Evolutionary conservation across 2,113 vertebrate genomes (phyloP).

Genomic region (Suncus etruscus): DNA sequence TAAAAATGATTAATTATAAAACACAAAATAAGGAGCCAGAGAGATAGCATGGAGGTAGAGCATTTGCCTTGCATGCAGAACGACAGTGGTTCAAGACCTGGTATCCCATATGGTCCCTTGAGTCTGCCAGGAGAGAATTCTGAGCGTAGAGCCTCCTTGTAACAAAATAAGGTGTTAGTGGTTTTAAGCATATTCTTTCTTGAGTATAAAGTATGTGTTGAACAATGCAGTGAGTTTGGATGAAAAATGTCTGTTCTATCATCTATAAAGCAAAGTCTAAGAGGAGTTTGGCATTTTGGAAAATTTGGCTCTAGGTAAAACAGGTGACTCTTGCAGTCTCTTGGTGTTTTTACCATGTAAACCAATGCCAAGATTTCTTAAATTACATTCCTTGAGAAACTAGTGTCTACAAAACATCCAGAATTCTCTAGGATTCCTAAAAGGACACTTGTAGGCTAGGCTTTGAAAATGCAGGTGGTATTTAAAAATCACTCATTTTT

Average conservation of each 20-base stretch:
- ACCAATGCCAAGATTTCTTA: neutral
- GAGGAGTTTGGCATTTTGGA: fast-evolving
- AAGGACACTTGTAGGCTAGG: neutral
- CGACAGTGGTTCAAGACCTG: too few relatives aligned
- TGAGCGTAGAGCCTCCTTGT: too few relatives aligned
- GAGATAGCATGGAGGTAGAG: too few relatives aligned
- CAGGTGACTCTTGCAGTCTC: too few relatives aligned
- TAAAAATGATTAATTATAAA: too few relatives aligned
- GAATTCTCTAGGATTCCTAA: neutral
- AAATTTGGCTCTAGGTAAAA: neutral
- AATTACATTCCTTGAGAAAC: neutral
- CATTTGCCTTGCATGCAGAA: too few relatives aligned
- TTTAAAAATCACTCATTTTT: neutral
- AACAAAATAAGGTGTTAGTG: neutral
- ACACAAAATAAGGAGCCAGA: too few relatives aligned
- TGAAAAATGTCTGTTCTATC: too few relatives aligned
- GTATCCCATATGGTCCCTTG: too few relatives aligned
- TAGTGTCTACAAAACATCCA: neutral
- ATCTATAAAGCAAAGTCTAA: too few relatives aligned
- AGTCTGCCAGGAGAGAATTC: neutral
- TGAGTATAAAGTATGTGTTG: neutral
- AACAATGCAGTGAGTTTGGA: too few relatives aligned
- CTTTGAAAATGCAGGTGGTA: neutral
- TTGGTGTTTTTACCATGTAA: neutral
- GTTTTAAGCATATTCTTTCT: neutral